Evolutionary conservation across 2,888 invertebrate species (phyloP), one percentile per base, ranked within the genome.

Genomic region (Tenthredo notha): DNA sequence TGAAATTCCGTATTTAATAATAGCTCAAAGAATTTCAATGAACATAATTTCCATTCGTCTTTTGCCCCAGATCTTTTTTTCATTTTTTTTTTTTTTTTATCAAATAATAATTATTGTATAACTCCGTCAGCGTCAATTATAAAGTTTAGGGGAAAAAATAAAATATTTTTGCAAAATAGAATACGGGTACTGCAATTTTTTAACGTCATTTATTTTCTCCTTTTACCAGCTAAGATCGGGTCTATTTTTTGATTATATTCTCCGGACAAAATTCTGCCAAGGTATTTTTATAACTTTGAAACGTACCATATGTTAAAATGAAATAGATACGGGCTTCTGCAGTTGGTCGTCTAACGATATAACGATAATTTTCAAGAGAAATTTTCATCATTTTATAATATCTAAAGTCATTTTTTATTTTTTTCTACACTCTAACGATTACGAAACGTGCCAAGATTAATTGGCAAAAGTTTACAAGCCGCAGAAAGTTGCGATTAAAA

Each of bases 281-380:
- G 77, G 33, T 77, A 77, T 77, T 77, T 77, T 77, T 77, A 29
- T 77, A 21, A 77, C 77, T n/a, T 50, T 18, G 77, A 77, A 77
- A 77, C 33, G 47, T 77, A 50, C 77, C 77, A 77, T 77, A 77
- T 77, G 77, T 29, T 50, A 54, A 77, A 77, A 6, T 54, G 54
- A 77, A 77, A 47, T 77, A 77, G 77, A 77, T 54, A 74, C 40
- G 72, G 75, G 33, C 47, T 25, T 18, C 33, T 40, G 74, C 43
- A 9, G 10, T 29, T 0, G 12, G 25, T 47, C 21, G 10, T 43
- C 40, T 21, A 10, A 43, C 21, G 61, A 40, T 18, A 37, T 21
- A 37, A 37, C 37, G 37, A 37, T 37, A 33, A 12, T n/a, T 74
- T 29, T 18, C 18, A 12, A 18, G 25, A 72, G 21, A 21, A 74